Percentiles rank a stretch among this genome's conserved stretches.
phyloP scores from a whole-genome alignment of 2,113 vertebrate species.

The Carassius gibelio region DNA sequence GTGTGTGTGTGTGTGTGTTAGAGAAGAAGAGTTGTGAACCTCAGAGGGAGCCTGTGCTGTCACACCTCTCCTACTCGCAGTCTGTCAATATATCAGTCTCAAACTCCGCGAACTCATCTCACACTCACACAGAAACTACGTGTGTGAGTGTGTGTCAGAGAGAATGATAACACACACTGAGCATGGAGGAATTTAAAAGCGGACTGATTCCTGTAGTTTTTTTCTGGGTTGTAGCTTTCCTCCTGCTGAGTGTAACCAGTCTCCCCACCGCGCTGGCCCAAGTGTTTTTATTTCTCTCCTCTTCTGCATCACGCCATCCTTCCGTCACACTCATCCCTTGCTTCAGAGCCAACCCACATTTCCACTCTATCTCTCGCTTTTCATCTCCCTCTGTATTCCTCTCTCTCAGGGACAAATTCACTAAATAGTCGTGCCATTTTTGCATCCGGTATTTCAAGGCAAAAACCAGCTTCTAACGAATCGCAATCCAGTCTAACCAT shows the following conservation, averaged over 20 bases:
- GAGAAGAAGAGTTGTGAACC: slow-evolving; percentile 54
- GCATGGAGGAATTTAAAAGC: slow-evolving; percentile 45
- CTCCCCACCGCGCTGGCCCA: slow-evolving; percentile 40
- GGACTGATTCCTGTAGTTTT: slow-evolving; percentile 18
- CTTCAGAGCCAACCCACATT: slow-evolving; percentile 33
- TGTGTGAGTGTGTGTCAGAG: slow-evolving; percentile 21
- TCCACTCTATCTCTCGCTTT: slow-evolving; percentile 21
- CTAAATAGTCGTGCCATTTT: neutral
- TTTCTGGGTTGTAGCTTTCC: slow-evolving; percentile 31
- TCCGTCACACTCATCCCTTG: slow-evolving; percentile 36
- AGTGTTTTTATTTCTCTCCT: slow-evolving; percentile 37
- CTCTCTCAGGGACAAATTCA: slow-evolving; percentile 3
- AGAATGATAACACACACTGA: neutral
- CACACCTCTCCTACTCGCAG: slow-evolving; percentile 57
- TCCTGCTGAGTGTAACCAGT: slow-evolving; percentile 43
- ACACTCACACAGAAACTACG: slow-evolving; percentile 16
- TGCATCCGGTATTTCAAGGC: neutral
- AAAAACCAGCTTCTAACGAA: neutral
- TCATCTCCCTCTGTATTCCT: slow-evolving; percentile 16
- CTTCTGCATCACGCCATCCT: slow-evolving; percentile 11
- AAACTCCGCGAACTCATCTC: slow-evolving; percentile 41
- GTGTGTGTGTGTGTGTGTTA: slow-evolving; percentile 1
- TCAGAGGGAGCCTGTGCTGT: slow-evolving; percentile 50
- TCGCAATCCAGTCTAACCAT: neutral
- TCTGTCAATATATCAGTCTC: slow-evolving; percentile 55